Evolutionary conservation across 1,140 invertebrate species (phyloP).

Genomic region (Listronotus oregonensis): DNA sequence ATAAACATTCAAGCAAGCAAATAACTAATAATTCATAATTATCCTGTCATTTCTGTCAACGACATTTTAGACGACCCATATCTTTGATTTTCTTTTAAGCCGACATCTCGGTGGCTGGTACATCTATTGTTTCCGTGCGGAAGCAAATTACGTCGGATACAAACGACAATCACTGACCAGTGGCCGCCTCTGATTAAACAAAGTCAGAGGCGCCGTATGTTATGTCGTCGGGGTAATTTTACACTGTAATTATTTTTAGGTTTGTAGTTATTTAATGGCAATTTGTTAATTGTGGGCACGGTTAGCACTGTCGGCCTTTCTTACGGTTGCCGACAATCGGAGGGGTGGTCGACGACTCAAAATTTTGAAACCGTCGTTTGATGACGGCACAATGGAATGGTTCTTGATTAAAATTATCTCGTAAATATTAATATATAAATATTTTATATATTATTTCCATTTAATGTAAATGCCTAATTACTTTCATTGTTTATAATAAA

Average conservation of each 20-base stretch:
- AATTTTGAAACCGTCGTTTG: no score
- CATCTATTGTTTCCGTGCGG: slow-evolving; percentile 3
- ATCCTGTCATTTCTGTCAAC: slow-evolving; percentile 1
- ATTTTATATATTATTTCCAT: no score
- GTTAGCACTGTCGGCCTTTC: no score
- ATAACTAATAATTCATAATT: not conserved
- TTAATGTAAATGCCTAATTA: no score
- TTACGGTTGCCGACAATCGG: no score
- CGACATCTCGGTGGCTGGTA: slow-evolving; percentile 1
- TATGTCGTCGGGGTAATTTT: slow-evolving; percentile 14
- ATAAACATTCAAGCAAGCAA: no score
- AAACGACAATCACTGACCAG: slow-evolving; percentile 14
- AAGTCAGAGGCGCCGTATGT: slow-evolving; percentile 7
- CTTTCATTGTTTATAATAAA: no score
- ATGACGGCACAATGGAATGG: no score
- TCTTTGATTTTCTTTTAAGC: not conserved
- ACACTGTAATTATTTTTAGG: not conserved
- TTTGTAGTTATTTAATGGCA: slow-evolving; percentile 5
- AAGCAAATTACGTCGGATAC: slow-evolving; percentile 10
- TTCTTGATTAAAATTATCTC: no score
- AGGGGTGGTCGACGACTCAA: no score
- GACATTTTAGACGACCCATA: not conserved
- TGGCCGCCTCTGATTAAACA: slow-evolving; percentile 12
- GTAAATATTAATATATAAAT: no score
- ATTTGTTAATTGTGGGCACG: slow-evolving; percentile 11